phyloP scores from a whole-genome alignment of 2,113 vertebrate species.

The Campylomormyrus numenius region DNA sequence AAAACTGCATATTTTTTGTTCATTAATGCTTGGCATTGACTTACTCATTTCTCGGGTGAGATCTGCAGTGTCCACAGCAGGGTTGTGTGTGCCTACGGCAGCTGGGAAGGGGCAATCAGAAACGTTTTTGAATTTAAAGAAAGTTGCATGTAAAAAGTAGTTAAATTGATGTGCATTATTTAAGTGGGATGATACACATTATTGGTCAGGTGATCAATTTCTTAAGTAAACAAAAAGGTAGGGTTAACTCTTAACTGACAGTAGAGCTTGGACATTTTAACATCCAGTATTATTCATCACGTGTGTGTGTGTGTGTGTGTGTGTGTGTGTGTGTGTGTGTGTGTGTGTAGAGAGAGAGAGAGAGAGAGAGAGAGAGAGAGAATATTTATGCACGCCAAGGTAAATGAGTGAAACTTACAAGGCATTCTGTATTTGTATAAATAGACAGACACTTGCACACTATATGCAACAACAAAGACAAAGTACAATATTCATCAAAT shows the following conservation, averaged over 20 bases:
- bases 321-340: not conserved
- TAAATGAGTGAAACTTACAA: slow-evolving; percentile 29
- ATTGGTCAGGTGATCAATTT: not conserved
- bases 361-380: not conserved
- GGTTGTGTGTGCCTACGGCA: not conserved
- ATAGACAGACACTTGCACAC: slow-evolving; percentile 35
- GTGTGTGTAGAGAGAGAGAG: no score
- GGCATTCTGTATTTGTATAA: slow-evolving; percentile 46
- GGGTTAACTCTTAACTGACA: not conserved
- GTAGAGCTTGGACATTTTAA: not conserved
- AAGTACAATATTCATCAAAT: slow-evolving; percentile 39
- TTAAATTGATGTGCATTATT: not conserved
- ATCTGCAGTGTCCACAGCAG: not conserved
- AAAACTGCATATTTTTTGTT: not conserved
- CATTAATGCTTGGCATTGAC: not conserved
- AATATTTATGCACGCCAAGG: not conserved
- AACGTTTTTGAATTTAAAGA: not conserved
- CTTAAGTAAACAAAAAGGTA: not conserved
- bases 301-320: not conserved
- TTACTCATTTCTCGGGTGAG: not conserved
- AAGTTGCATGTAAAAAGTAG: not conserved
- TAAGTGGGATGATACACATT: not conserved
- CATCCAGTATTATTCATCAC: not conserved
- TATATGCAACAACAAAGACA: slow-evolving; percentile 41
- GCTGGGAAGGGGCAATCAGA: not conserved